Evolutionary conservation across 2,888 invertebrate species (phyloP), one percentile per base, ranked within the genome.

Genomic region (Odiellus spinosus): DNA sequence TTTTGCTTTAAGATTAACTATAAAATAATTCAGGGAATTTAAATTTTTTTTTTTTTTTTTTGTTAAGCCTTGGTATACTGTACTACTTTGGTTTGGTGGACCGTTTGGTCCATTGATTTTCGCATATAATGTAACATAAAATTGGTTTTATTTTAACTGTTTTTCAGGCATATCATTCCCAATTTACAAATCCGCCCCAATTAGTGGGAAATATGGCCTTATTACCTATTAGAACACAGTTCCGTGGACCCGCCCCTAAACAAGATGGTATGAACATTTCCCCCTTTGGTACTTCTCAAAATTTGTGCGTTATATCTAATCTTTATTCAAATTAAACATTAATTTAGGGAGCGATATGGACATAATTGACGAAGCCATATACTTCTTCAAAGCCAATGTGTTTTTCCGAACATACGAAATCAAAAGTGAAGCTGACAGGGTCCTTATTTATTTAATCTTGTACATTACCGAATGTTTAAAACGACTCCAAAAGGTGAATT

Each of bases 361-460:
- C 67, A 84, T 98, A 54, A 83, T 98, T 57, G 98, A 99, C 67
- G 98, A 98, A 73, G 87, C 95, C 45, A 73, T 99, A 33, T 84
- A 83, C 62, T 98, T 78, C 67, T 99, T 99, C 68, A 96, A 93
- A 71, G 95, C 98, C 1, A 98, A 98, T 71, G 93, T 98, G 1
- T 98, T 98, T 70, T 99, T 98, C 67, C 78, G 95, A 57, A 95
- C 91, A 33, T 98, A 95, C 67, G 96, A 98, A 73, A 91, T 98
- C 51, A 95, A 95, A 87, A 91, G 86, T 57, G 91, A 95, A 67
- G 81, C 91, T 10, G 98, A 98, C 67, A 76, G 98, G 60, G 85
- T 95, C 18, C 71, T 99, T 20, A 98, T 99, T 59, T 99, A 99
- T 65, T 76, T 96, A 41, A 98, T 95, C 1, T 71, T 99, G 34